A percentile compares a stretch with the other conserved stretches of the same genome.
phyloP scores from a whole-genome alignment of 2,113 vertebrate species.

The Limnothrissa miodon region DNA sequence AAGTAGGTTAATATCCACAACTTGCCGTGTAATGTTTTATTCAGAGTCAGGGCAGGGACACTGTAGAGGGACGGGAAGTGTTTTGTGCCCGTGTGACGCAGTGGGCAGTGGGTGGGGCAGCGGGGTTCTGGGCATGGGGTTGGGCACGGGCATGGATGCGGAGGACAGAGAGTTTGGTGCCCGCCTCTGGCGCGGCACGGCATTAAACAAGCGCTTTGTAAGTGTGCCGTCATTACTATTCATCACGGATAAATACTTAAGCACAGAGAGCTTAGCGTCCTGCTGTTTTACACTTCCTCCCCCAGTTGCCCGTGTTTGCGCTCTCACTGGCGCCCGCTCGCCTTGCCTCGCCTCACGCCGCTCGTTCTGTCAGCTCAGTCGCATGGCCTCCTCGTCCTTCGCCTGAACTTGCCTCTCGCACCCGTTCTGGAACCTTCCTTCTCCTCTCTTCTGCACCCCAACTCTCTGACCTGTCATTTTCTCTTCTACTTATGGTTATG shows the following conservation, averaged over 20 bases:
- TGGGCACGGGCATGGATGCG: conserved; percentile 39
- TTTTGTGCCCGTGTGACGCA: conserved; percentile 33
- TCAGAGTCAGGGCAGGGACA: conserved; percentile 57
- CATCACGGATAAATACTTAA: conserved; percentile 78
- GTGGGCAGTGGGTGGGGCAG: conserved; percentile 44
- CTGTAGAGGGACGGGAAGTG: conserved; percentile 63
- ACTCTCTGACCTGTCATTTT: conserved; percentile 35
- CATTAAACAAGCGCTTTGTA: conserved; percentile 77
- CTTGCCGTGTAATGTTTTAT: conserved; percentile 74
- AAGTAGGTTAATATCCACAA: conserved; percentile 79
- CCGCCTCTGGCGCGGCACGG: conserved; percentile 56
- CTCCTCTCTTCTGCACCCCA: conserved; percentile 42
- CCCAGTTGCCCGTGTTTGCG: background rate
- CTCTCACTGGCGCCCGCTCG: background rate
- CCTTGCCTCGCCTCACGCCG: conserved; percentile 21
- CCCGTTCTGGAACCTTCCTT: conserved; percentile 24
- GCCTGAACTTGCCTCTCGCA: conserved; percentile 43
- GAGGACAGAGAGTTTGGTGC: conserved; percentile 47
- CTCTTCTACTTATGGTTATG: background rate
- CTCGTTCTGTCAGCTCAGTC: conserved; percentile 29
- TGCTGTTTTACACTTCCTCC: conserved; percentile 64
- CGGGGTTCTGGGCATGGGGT: conserved; percentile 51
- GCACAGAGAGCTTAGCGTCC: conserved; percentile 69
- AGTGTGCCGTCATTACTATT: conserved; percentile 73
- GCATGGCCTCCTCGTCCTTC: conserved; percentile 22